phyloP scores from a whole-genome alignment of 2,888 invertebrate genomes.

The Eristalinus aeneus region DNA sequence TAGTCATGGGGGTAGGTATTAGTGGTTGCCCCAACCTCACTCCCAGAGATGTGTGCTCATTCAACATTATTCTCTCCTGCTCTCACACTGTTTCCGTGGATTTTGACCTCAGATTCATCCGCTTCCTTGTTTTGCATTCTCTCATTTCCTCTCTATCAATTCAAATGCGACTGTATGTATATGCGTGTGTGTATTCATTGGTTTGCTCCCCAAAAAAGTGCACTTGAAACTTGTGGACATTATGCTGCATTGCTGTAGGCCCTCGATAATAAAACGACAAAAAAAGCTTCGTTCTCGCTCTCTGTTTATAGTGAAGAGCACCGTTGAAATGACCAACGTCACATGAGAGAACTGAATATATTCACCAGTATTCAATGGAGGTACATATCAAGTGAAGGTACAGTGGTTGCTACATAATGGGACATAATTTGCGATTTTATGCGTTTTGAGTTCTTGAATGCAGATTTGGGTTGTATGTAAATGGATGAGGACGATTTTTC shows the following conservation, averaged over 20 bases:
- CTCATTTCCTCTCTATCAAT: constrained; percentile 2
- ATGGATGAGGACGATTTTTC: no score
- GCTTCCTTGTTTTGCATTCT: constrained; percentile 6
- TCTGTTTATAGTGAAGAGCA: constrained; percentile 46
- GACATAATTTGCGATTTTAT: neutral
- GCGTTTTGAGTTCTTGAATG: no score
- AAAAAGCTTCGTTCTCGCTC: constrained; percentile 43
- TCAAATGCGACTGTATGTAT: no score
- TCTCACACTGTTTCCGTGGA: neutral
- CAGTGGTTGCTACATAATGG: constrained; percentile 10
- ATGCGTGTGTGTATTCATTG: neutral
- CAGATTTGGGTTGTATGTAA: no score
- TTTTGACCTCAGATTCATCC: constrained; percentile 5
- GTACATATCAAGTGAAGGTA: neutral
- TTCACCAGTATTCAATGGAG: constrained; percentile 8
- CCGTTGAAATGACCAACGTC: neutral
- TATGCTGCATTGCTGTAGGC: constrained; percentile 63
- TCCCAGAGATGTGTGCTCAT: neutral
- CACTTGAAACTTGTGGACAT: constrained; percentile 52
- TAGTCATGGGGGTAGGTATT: neutral
- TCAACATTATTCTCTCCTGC: constrained; percentile 1
- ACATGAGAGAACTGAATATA: neutral
- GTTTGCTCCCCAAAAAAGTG: constrained; percentile 41
- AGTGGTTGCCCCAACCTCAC: neutral
- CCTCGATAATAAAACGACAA: neutral